phyloP scores from a whole-genome alignment of 2,113 vertebrate genomes.

The Copsychus sechellarum region DNA sequence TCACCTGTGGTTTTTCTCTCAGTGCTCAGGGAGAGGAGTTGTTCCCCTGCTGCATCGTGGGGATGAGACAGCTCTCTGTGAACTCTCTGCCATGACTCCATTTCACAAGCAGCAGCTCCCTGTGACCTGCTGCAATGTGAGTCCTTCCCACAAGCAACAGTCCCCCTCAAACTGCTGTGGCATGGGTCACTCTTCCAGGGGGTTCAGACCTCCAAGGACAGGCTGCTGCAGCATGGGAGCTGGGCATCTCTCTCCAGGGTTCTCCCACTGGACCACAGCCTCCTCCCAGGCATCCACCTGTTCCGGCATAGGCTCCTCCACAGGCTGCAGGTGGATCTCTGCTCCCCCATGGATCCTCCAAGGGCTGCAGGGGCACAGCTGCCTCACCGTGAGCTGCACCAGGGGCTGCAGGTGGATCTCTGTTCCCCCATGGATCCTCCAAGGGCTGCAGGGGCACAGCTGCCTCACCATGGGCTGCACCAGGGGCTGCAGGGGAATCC shows the following conservation, averaged over 20 bases:
- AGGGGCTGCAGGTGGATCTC: background rate
- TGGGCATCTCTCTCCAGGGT: background rate
- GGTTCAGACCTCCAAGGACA: background rate
- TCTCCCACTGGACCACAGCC: background rate
- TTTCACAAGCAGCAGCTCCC: background rate
- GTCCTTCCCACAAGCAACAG: background rate
- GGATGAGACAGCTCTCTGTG: fast-evolving
- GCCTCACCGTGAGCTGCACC: background rate
- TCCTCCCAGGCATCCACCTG: background rate
- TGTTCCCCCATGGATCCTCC: no score
- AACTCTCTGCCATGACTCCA: background rate
- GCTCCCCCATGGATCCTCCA: background rate
- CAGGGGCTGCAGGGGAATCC: no score
- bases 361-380: background rate
- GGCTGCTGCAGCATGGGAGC: background rate
- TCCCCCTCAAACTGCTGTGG: background rate
- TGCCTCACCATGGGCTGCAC: no score
- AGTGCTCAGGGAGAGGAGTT: background rate
- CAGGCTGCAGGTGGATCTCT: background rate
- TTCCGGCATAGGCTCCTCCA: fast-evolving
- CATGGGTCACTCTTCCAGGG: background rate
- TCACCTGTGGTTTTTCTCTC: background rate
- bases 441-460: no score
- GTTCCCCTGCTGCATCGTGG: background rate
- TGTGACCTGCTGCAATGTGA: background rate